A percentile compares a stretch with the other conserved stretches of the same genome.
phyloP scores from a whole-genome alignment of 2,113 vertebrate genomes.

The Sminthopsis crassicaudata region DNA sequence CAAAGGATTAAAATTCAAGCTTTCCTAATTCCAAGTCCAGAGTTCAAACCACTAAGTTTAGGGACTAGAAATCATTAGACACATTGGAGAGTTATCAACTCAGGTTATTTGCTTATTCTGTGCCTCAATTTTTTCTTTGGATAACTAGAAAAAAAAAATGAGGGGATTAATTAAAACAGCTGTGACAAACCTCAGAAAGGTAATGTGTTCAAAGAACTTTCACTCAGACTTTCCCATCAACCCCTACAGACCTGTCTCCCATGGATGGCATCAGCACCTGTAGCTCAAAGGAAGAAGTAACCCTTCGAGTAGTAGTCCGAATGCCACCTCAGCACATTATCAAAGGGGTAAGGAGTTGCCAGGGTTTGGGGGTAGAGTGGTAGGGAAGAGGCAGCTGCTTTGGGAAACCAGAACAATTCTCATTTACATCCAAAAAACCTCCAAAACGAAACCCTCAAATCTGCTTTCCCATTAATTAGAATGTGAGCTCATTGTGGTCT shows the following conservation, averaged over 20 bases:
- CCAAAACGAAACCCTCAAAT: not conserved
- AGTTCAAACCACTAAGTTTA: not conserved
- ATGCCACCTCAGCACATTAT: slow-evolving; percentile 91
- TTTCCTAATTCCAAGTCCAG: not conserved
- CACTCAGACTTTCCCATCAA: not conserved
- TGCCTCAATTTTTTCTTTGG: not conserved
- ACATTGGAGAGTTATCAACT: rapidly evolving
- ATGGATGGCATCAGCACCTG: slow-evolving; percentile 86
- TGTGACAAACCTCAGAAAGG: not conserved
- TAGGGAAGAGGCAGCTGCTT: not conserved
- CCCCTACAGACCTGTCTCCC: slow-evolving; percentile 86
- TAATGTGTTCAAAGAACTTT: not conserved
- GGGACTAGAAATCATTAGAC: not conserved
- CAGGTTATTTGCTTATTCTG: not conserved
- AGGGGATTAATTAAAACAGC: not conserved
- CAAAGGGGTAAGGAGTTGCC: slow-evolving; percentile 87
- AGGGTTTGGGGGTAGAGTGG: not conserved
- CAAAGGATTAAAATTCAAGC: not conserved
- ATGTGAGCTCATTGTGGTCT: not conserved
- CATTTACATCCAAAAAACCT: not conserved
- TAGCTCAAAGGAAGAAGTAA: slow-evolving; percentile 87
- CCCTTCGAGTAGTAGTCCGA: slow-evolving; percentile 88
- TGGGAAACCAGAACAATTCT: not conserved
- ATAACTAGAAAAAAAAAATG: not conserved
- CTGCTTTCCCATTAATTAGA: not conserved